Conservation (phyloP, 2,888 invertebrate genomes). For the Drosophila rubida region DNA sequence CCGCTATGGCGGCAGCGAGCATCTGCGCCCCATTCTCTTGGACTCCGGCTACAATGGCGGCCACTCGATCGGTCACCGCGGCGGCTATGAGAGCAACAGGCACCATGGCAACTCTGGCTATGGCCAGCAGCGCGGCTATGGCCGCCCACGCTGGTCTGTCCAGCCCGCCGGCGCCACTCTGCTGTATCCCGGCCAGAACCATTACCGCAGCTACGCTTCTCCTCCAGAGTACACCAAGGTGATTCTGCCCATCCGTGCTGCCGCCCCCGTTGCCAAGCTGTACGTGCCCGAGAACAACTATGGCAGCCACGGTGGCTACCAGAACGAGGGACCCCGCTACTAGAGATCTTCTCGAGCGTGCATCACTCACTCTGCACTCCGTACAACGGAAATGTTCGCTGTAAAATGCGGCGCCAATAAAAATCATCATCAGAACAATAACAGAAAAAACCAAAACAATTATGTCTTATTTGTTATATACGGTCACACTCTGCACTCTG, state of each 20-base stretch:
- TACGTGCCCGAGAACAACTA: slow-evolving; percentile 66
- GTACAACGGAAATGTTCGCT: slow-evolving; percentile 26
- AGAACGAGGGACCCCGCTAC: slow-evolving; percentile 34
- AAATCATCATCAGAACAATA: slow-evolving; percentile 13
- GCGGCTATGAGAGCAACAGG: slow-evolving; percentile 9
- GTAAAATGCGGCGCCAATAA: slow-evolving; percentile 35
- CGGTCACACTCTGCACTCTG: slow-evolving; percentile 2
- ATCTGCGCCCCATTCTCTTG: slow-evolving; percentile 55
- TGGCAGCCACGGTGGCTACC: slow-evolving; percentile 38
- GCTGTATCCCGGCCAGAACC: slow-evolving; percentile 73
- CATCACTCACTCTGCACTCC: slow-evolving; percentile 8
- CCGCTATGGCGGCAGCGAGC: slow-evolving; percentile 52
- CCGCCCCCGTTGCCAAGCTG: slow-evolving; percentile 77
- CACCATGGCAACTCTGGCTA: slow-evolving; percentile 18
- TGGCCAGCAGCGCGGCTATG: slow-evolving; percentile 30
- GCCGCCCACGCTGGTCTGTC: slow-evolving; percentile 49
- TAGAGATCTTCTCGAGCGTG: slow-evolving; percentile 19
- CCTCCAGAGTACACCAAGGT: slow-evolving; percentile 74
- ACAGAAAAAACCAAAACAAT: neutral
- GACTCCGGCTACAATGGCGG: slow-evolving; percentile 52
- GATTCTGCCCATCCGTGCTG: slow-evolving; percentile 69
- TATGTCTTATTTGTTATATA: slow-evolving; percentile 8
- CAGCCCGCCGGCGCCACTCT: slow-evolving; percentile 70
- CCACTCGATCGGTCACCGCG: slow-evolving; percentile 2
- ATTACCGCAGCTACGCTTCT: slow-evolving; percentile 69